Conservation (phyloP, 2,113 vertebrate species). For the Mormyrus lacerda region DNA sequence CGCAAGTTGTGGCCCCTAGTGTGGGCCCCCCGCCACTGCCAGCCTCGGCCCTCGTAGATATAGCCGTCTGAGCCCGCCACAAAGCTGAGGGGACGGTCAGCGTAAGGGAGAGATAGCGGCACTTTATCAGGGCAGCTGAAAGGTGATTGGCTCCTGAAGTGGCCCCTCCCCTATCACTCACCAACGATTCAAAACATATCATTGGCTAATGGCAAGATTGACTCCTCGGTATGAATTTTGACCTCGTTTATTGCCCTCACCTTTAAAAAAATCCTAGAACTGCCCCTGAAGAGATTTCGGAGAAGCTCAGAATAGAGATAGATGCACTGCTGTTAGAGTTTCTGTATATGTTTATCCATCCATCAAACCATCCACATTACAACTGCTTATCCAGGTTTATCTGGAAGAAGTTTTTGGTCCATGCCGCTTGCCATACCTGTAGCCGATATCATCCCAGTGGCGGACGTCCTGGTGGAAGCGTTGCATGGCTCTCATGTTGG, state of each 20-base stretch:
- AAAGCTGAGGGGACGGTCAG: slow-evolving; percentile 55
- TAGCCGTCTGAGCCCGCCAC: slow-evolving; percentile 77
- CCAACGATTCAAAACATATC: not conserved
- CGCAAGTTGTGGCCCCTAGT: slow-evolving; percentile 69
- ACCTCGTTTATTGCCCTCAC: not conserved
- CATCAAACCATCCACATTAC: not conserved
- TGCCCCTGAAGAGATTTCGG: not conserved
- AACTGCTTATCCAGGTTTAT: not conserved
- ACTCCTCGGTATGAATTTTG: not conserved
- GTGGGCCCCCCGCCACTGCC: slow-evolving; percentile 76
- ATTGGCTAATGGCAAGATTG: not conserved
- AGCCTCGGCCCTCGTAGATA: slow-evolving; percentile 80
- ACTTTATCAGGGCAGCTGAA: not conserved
- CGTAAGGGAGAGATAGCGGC: not conserved
- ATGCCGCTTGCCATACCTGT: slow-evolving; percentile 61
- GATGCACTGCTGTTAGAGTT: not conserved
- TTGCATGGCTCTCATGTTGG: slow-evolving; percentile 75
- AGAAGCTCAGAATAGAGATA: not conserved
- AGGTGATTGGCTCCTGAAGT: not conserved
- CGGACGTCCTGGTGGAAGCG: slow-evolving; percentile 69
- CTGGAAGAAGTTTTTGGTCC: not conserved
- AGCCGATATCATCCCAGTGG: slow-evolving; percentile 79
- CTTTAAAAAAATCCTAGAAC: not conserved
- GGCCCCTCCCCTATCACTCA: not conserved
- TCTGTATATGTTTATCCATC: not conserved